Conservation (phyloP, 2,113 vertebrate species). For the Passer montanus region DNA sequence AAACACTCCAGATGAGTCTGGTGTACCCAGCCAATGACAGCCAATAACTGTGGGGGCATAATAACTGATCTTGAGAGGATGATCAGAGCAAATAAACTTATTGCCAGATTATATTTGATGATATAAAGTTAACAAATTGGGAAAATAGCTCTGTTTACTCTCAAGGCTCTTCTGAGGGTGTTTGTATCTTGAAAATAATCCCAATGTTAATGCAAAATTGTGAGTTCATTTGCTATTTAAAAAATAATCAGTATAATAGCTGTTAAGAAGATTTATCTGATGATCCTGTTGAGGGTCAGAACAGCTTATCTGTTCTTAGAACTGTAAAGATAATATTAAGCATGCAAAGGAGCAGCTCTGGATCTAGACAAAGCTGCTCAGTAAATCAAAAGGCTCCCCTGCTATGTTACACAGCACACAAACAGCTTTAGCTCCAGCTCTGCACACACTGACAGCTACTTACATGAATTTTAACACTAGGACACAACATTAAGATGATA, state of each 20-base stretch:
- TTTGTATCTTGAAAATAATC: conserved; percentile 48
- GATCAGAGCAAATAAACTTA: background rate
- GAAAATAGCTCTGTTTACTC: background rate
- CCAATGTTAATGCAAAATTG: conserved; percentile 22
- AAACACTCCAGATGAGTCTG: background rate
- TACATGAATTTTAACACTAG: conserved; percentile 19
- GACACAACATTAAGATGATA: background rate
- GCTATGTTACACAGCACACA: background rate
- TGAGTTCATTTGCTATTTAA: conserved; percentile 13
- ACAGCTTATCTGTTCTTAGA: conserved; percentile 65
- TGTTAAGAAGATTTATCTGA: conserved; percentile 66
- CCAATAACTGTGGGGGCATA: background rate
- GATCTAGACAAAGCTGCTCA: conserved; percentile 31
- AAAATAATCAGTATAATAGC: conserved; percentile 56
- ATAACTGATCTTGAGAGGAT: background rate
- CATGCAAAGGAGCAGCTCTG: conserved; percentile 31
- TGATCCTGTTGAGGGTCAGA: conserved; percentile 62
- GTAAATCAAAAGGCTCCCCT: conserved; percentile 46
- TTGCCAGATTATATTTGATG: background rate
- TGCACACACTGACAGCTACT: background rate
- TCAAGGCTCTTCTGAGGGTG: background rate
- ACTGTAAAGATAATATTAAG: conserved; percentile 59
- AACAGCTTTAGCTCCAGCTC: conserved; percentile 9
- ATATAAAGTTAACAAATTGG: background rate
- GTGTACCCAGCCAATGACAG: background rate